Conservation (phyloP, 1,140 invertebrate species). For the Eriocheir sinensis region DNA sequence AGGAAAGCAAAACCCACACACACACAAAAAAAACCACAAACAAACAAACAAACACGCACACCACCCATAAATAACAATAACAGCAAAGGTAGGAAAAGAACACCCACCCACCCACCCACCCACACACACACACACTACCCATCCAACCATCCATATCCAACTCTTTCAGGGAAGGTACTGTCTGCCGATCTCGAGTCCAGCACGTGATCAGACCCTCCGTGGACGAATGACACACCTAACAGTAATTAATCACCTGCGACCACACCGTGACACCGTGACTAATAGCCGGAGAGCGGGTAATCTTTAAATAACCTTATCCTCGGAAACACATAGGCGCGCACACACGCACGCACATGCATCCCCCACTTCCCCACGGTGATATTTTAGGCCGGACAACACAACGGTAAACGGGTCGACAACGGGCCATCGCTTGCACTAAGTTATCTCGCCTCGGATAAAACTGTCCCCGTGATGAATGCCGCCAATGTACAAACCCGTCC, state of each 20-base stretch:
- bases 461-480: not conserved
- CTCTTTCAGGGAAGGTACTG: not conserved
- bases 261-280: not conserved
- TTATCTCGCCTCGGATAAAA: constrained; percentile 13
- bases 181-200: not conserved
- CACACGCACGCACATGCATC: constrained; percentile 25
- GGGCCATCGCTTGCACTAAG: not conserved
- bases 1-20: not conserved
- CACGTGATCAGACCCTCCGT: too few species aligned
- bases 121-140: not conserved
- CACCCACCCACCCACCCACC: not conserved
- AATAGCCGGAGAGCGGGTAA: not conserved
- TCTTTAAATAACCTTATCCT: not conserved
- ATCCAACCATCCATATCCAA: not conserved
- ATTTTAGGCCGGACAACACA: not conserved
- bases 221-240: too few species aligned
- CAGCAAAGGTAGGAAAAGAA: too few species aligned
- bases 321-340: not conserved
- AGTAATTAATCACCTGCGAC: not conserved
- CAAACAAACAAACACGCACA: constrained; percentile 46
- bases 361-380: not conserved
- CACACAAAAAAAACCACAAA: constrained; percentile 28
- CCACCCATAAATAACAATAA: not conserved
- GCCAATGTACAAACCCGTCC: not conserved
- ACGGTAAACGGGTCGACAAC: not conserved